Base-by-base conservation (phyloP, 2,888 invertebrate species). In the Synergus gifuensis region DNA sequence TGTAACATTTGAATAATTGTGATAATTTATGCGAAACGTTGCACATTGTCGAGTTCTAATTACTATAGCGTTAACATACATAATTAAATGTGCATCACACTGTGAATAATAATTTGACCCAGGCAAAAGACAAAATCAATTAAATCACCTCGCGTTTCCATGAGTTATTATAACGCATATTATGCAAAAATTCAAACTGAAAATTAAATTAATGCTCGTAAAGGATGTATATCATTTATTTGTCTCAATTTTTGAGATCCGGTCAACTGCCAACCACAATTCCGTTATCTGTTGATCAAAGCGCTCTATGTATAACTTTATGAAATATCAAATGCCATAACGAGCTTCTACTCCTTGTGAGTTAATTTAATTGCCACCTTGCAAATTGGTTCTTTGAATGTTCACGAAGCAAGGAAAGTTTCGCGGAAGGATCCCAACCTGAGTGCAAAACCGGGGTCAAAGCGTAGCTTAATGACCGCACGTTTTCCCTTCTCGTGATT, bases 391-490 rank as follows among this genome's bases (percentile, higher is more conserved):
- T 79, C 79, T 79, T 79, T 76, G 80, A 80, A 28, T 73, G 44
- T 62, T 46, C 4, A 49, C 49, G 76, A 49, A 62, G 22, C 12
- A 36, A 66, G 49, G 36, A 73, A n/a, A 60, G 44, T 54, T 14
- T 14, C 14, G 14, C 8, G 14, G 8, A 8, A 67, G 67, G 46
- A 49, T 69, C 28, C 28, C 16, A 28, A 49, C 22, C n/a, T 69
- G 9, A 69, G 16, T 69, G 36, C 46, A 28, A 69, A 49, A 69
- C 46, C 16, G 22, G 16, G 49, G 11, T 69, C 49, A 49, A 69
- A 46, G 79, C 67, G 58, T 14, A 62, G 42, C 76, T 82, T 82
- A 81, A 84, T 80, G 76, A 84, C 76, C 76, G 46, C 76, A 60
- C 62, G 69, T 79, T 44, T 82, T 79, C 28, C 40, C 60, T 46